Evolutionary conservation across 2,113 vertebrate genomes (phyloP).

Genomic region (Etia nguti): DNA sequence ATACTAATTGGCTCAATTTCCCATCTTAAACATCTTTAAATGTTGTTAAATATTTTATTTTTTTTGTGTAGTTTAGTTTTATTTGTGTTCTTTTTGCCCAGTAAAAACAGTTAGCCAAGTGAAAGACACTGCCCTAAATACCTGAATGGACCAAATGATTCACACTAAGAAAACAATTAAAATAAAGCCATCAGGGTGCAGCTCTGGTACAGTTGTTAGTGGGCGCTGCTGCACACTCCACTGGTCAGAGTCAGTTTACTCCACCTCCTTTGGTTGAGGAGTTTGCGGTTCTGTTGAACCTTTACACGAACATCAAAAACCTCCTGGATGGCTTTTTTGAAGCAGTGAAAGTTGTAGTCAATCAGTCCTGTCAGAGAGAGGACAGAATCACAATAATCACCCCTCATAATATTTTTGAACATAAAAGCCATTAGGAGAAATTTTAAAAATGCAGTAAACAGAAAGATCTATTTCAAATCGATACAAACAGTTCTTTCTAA

Average conservation of each 20-base stretch:
- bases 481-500: neutral
- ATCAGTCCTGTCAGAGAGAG: conserved; percentile 79
- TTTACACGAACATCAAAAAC: conserved; percentile 92
- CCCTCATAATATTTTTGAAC: neutral
- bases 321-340: conserved; percentile 94
- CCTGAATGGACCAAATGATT: neutral
- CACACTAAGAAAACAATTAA: neutral
- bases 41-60: accelerated
- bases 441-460: neutral
- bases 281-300: conserved; percentile 84
- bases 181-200: neutral
- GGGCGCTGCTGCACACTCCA: conserved; percentile 64
- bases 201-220: conserved; percentile 25
- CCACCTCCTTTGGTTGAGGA: conserved; percentile 81
- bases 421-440: too few species aligned
- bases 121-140: neutral
- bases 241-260: conserved; percentile 78
- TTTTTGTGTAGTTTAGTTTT: neutral
- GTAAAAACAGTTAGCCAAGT: neutral
- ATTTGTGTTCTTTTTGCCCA: neutral
- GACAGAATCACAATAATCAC: neutral
- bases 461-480: too few species aligned
- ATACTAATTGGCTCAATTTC: neutral
- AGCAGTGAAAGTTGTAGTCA: conserved; percentile 97
- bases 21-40: neutral